Evolutionary conservation across 2,113 vertebrate species (phyloP), one percentile per base, ranked within the genome.

Genomic region (Tiliqua scincoides): DNA sequence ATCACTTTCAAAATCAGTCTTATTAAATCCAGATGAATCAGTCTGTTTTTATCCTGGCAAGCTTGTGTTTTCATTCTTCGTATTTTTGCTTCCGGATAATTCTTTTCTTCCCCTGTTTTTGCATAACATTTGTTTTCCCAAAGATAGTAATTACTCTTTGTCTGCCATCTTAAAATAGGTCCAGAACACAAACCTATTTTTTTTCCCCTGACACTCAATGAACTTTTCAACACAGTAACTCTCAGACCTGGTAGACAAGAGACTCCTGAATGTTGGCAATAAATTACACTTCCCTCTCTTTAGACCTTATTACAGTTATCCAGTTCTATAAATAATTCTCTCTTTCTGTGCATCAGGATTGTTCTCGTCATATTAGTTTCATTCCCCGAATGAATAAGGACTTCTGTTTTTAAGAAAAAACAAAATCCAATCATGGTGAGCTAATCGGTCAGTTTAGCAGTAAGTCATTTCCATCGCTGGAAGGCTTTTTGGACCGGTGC

Each of bases 21-120:
- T 89, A 92, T 91, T 91, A 89, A 87, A 92, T 92, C 91, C 79
- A 94, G 87, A 91, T 88, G 93, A 94, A 88, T 84, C 86, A 93
- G 83, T 91, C 91, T 70, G 89, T 91, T 94, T 89, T 85, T 91
- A 89, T 84, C 48, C 70, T 84, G 65, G 91, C 65, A 89, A 79
- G 85, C 79, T 88, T 37, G 79, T 90, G 75, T 86, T 93, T 83
- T 77, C 82, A 88, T 92, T 89, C 94, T 91, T 93, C 23, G 91
- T 87, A 62, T 92, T 88, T 89, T 91, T 90, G 76, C 80, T 87
- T 92, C 89, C 72, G 70, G 57, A 89, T 93, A 88, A 89, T 52
- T 10, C 25, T 10, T 74, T 74, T 48, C 72, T 48, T 68, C 30
- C 30, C n/a, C 12, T 27, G 6, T 88, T 91, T 79, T 88, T 89